A percentile compares a stretch with the other conserved stretches of the same genome.
Evolutionary conservation across 2,888 invertebrate species (phyloP).

Genomic region (Cheilosia scutellata): DNA sequence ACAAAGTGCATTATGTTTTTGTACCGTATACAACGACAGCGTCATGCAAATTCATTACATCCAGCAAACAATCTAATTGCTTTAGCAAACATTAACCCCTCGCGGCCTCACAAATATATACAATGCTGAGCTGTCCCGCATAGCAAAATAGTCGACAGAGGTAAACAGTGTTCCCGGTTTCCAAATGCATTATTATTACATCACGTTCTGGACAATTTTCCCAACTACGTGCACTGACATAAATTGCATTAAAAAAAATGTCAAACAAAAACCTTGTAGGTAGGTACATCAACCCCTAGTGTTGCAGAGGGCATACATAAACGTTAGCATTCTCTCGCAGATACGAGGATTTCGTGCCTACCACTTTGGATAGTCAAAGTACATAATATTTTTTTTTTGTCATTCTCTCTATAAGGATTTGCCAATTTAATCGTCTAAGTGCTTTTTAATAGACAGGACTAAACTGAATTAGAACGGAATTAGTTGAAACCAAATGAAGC

Average conservation of each 20-base stretch:
- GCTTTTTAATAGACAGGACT: slow-evolving; percentile 67
- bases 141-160: background rate
- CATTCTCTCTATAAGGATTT: slow-evolving; percentile 27
- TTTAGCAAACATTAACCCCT: slow-evolving; percentile 47
- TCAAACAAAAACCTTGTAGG: slow-evolving; percentile 27
- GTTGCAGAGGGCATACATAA: background rate
- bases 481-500: slow-evolving; percentile 52
- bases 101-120: background rate
- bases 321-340: background rate
- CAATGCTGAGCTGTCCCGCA: slow-evolving; percentile 9
- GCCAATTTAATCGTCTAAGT: slow-evolving; percentile 62
- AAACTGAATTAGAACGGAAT: slow-evolving; percentile 58
- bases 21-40: background rate
- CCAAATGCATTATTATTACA: slow-evolving; percentile 62
- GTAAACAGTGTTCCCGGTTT: background rate
- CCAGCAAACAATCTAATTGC: slow-evolving; percentile 60
- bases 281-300: background rate
- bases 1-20: slow-evolving; percentile 35
- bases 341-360: slow-evolving; percentile 21
- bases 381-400: background rate
- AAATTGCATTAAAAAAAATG: slow-evolving; percentile 56
- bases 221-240: slow-evolving; percentile 56
- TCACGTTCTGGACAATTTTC: slow-evolving; percentile 48
- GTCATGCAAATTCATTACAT: slow-evolving; percentile 40
- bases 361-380: background rate